These are phyloP conservation scores for Chiloscyllium punctatum DNA, from an alignment of 2,797 vertebrate species.

Conservation along the genomic window DNA sequence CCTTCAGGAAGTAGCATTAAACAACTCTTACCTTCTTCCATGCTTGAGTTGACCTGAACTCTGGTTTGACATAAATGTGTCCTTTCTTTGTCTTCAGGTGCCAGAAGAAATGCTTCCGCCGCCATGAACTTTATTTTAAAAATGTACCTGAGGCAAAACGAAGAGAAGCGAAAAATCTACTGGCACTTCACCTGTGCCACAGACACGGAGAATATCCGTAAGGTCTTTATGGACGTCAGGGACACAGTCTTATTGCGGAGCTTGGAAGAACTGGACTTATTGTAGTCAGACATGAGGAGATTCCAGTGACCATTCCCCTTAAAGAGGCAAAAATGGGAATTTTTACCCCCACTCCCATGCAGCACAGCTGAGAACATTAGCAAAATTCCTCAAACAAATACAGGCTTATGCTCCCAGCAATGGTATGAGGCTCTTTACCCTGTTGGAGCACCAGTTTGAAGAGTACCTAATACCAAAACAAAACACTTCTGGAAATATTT, in stretches of 20 bases:
- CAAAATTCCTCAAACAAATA: not conserved
- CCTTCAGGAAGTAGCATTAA: not conserved
- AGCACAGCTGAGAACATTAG: not conserved
- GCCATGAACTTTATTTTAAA: slow-evolving; percentile 58
- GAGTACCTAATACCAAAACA: not conserved
- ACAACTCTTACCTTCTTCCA: not conserved
- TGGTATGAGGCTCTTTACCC: not conserved
- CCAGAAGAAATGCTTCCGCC: slow-evolving; percentile 48
- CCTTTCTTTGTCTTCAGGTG: slow-evolving; percentile 48
- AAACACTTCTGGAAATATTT: not conserved
- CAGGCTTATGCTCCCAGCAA: not conserved
- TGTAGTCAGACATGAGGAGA: slow-evolving; percentile 44
- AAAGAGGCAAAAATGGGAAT: not conserved
- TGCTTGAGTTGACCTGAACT: not conserved
- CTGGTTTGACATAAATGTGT: not conserved
- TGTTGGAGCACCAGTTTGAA: not conserved
- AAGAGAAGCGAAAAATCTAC: slow-evolving; percentile 55
- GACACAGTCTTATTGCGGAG: slow-evolving; percentile 63
- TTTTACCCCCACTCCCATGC: not conserved
- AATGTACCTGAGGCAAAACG: slow-evolving; percentile 54
- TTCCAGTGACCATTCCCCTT: not conserved
- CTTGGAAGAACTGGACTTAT: slow-evolving; percentile 59
- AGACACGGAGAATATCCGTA: slow-evolving; percentile 66
- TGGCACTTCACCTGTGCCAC: slow-evolving; percentile 71
- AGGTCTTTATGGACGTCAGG: slow-evolving; percentile 62